A percentile compares a stretch with the other conserved stretches of the same genome.
These are phyloP conservation scores for Alethe diademata DNA, from an alignment of 2,113 vertebrate species.

Conservation along the genomic window DNA sequence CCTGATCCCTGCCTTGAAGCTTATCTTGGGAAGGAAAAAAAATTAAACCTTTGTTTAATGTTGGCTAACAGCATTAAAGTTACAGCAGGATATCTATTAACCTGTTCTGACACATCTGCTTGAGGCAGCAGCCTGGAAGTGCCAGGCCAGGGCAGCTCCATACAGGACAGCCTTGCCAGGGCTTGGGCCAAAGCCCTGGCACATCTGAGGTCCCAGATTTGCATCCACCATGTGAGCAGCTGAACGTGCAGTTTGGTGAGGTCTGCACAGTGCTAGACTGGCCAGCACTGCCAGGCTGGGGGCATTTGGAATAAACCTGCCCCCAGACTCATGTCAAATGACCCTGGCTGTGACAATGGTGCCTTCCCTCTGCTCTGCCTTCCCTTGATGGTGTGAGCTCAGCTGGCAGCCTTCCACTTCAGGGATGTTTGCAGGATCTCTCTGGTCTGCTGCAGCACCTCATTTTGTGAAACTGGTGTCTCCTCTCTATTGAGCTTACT, in stretches of 20 bases:
- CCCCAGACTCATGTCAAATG: not conserved
- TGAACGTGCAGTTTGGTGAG: not conserved
- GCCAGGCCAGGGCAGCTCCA: not conserved
- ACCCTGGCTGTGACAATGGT: not conserved
- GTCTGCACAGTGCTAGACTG: not conserved
- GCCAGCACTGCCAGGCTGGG: not conserved
- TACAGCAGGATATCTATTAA: not conserved
- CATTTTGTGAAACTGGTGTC: not conserved
- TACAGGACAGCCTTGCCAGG: not conserved
- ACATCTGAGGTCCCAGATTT: not conserved
- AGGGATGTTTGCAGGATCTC: not conserved
- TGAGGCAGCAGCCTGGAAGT: not conserved
- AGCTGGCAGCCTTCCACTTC: not conserved
- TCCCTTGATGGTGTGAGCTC: not conserved
- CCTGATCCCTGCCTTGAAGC: not conserved
- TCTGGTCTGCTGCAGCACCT: not conserved
- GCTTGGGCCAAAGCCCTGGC: not conserved
- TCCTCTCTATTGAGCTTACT: not conserved
- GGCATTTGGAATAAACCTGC: not conserved
- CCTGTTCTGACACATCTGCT: not conserved
- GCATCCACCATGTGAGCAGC: fast-evolving
- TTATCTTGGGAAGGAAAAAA: not conserved
- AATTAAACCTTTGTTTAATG: not conserved
- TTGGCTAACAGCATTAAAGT: not conserved
- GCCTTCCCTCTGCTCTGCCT: not conserved